Conservation (phyloP, 1,140 invertebrate genomes). For the Saxidomus purpurata region DNA sequence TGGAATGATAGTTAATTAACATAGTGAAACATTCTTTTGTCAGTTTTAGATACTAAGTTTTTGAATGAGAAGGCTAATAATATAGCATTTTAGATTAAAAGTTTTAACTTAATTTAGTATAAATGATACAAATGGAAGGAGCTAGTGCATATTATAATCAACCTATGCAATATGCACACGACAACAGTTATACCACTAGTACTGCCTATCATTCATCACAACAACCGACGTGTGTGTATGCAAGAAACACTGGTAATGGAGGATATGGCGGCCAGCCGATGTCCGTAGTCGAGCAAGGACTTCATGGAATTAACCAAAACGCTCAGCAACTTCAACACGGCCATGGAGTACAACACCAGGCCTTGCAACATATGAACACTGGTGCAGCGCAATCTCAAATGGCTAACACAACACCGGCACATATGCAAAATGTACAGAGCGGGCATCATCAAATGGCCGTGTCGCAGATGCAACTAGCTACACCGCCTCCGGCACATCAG, state of each 20-base stretch:
- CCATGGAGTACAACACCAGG: conserved; percentile 60
- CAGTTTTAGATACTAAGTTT: not conserved
- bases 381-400: conserved; percentile 53
- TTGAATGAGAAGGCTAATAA: not conserved
- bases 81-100: not conserved
- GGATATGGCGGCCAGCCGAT: conserved; percentile 82
- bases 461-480: conserved; percentile 54
- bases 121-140: conserved; percentile 75
- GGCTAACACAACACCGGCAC: conserved; percentile 78
- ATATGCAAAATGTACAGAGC: conserved; percentile 73
- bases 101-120: conserved; percentile 8
- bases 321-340: not conserved
- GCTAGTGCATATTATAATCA: conserved; percentile 74
- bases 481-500: conserved; percentile 80
- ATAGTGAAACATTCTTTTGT: not conserved
- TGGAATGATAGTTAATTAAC: not conserved
- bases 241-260: conserved; percentile 68
- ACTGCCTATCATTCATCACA: conserved; percentile 26
- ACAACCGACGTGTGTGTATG: conserved; percentile 74
- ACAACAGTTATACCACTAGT: conserved; percentile 60
- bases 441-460: conserved; percentile 62
- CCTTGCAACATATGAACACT: conserved; percentile 54
- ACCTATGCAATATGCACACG: conserved; percentile 65
- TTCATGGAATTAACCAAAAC: conserved; percentile 53
- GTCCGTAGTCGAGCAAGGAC: conserved; percentile 81